phyloP scores from a whole-genome alignment of 2,797 vertebrate species.

The Syndactyla subalaris region DNA sequence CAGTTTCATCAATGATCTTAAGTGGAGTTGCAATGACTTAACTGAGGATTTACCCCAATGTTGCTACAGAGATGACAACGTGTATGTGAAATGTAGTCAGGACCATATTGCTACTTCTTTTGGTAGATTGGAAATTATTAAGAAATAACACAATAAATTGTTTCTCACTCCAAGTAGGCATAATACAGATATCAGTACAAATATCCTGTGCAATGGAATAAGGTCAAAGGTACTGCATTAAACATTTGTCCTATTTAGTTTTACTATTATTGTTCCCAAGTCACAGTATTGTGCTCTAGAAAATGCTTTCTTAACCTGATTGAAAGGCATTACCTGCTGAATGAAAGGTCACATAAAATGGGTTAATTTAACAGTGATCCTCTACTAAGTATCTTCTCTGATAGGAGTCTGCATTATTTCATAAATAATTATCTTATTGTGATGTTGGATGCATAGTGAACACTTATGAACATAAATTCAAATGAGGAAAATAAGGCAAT shows the following conservation, averaged over 20 bases:
- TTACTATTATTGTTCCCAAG: not conserved
- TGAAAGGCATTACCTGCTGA: not conserved
- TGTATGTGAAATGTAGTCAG: not conserved
- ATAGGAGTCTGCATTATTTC: not conserved
- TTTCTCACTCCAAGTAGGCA: not conserved
- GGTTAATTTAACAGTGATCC: not conserved
- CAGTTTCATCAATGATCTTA: not conserved
- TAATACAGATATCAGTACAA: not conserved
- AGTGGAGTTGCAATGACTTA: not conserved
- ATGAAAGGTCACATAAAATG: not conserved
- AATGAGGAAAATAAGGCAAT: not conserved
- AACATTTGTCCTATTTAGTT: not conserved
- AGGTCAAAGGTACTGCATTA: not conserved
- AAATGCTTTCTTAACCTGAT: not conserved
- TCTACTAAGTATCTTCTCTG: not conserved
- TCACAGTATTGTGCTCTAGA: not conserved
- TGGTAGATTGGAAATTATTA: not conserved
- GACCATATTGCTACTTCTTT: rapidly evolving
- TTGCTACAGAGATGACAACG: not conserved
- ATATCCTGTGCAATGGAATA: not conserved
- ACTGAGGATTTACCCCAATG: not conserved
- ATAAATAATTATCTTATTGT: not conserved
- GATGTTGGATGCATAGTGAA: not conserved
- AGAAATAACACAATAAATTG: not conserved
- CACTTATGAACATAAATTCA: not conserved